phyloP scores from a whole-genome alignment of 2,113 vertebrate species.

The Pangasianodon gigas region DNA sequence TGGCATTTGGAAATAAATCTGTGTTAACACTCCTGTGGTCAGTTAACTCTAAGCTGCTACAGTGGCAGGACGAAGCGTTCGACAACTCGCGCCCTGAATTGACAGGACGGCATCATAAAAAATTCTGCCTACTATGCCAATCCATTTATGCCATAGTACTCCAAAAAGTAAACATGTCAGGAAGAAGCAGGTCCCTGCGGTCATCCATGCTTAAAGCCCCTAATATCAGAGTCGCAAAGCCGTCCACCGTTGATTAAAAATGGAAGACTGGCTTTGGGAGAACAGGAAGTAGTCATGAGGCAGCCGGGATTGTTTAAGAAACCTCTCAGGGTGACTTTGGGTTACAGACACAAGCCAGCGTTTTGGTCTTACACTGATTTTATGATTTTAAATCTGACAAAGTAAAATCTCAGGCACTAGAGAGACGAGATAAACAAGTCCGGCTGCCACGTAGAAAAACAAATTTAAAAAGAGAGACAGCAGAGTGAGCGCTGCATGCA shows the following conservation, averaged over 20 bases:
- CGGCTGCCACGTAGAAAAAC: neutral
- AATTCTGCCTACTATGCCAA: neutral
- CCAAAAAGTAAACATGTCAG: neutral
- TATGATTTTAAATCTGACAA: no score
- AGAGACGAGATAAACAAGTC: neutral
- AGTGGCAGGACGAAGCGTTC: neutral
- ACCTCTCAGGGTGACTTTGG: neutral
- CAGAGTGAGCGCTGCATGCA: slow-evolving; percentile 41
- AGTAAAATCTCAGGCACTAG: neutral
- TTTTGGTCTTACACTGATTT: neutral
- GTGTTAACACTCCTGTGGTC: neutral
- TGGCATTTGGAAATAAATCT: neutral
- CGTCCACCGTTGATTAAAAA: neutral
- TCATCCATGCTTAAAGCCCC: neutral
- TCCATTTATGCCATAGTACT: no score
- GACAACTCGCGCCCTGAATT: neutral
- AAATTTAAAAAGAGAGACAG: neutral
- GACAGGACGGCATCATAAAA: neutral
- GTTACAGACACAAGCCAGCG: neutral
- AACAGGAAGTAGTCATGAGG: slow-evolving; percentile 16
- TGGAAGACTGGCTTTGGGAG: neutral
- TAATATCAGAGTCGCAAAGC: neutral
- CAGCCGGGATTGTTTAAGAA: slow-evolving; percentile 44
- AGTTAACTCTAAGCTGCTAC: no score
- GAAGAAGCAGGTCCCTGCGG: neutral